phyloP scores from a whole-genome alignment of 1,140 invertebrate species.

The Akabosia matsudoensis region DNA sequence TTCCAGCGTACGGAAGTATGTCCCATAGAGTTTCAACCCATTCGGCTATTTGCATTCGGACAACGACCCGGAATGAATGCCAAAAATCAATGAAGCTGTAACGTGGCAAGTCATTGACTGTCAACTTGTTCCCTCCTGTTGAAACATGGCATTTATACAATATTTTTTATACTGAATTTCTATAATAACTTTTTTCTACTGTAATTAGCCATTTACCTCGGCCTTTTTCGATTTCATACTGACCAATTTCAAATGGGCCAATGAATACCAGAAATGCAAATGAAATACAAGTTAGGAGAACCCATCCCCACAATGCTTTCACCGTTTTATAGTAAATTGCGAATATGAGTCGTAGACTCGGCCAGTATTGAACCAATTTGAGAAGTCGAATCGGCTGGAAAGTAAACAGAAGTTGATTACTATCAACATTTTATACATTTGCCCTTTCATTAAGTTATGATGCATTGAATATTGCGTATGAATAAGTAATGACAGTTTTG shows the following conservation, averaged over 20 bases:
- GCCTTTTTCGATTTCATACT: neutral
- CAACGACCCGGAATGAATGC: constrained; percentile 7
- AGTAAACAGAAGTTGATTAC: neutral
- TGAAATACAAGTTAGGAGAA: neutral
- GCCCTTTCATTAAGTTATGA: too few species aligned
- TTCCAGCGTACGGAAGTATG: neutral
- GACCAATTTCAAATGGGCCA: constrained; percentile 8
- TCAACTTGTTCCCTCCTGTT: neutral
- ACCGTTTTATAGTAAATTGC: neutral
- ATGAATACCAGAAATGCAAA: neutral
- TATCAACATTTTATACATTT: too few species aligned
- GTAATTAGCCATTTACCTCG: neutral
- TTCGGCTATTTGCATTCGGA: constrained; percentile 15
- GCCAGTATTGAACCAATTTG: constrained; percentile 13
- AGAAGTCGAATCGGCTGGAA: constrained; percentile 4
- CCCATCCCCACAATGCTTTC: neutral
- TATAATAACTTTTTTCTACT: too few species aligned
- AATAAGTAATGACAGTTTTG: neutral
- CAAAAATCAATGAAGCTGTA: constrained; percentile 24
- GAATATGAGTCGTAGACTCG: neutral
- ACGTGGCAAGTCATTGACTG: neutral
- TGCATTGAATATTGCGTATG: neutral
- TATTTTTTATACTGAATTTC: too few species aligned
- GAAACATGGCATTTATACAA: neutral
- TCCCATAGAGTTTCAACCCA: constrained; percentile 29